A percentile compares a stretch with the other conserved stretches of the same genome.
Conservation (phyloP, 2,888 invertebrate genomes). For the Pogonocherus hispidulus region DNA sequence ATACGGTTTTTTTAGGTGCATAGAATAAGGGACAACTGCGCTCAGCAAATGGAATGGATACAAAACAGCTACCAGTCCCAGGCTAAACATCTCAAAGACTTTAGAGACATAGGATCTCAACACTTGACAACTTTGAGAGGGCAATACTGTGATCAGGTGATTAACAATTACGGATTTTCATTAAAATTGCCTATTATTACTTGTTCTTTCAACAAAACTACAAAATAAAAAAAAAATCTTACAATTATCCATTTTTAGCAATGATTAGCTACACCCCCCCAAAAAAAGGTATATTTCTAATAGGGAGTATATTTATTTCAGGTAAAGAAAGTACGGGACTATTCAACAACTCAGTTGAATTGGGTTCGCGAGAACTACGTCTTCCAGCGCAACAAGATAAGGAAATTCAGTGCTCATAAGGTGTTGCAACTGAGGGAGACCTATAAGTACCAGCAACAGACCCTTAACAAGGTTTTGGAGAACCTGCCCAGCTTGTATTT, state of each 20-base stretch:
- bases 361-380: constrained; percentile 97
- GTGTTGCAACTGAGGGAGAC: constrained; percentile 90
- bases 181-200: neutral
- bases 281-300: neutral
- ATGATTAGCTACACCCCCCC: too few species aligned
- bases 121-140: constrained; percentile 89
- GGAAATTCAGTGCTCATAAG: constrained; percentile 95
- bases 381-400: constrained; percentile 93
- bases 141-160: constrained; percentile 93
- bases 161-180: too few species aligned
- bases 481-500: constrained; percentile 92
- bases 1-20: constrained; percentile 74
- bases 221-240: too few species aligned
- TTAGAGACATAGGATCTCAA: constrained; percentile 91
- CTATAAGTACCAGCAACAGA: constrained; percentile 96
- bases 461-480: constrained; percentile 93
- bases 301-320: constrained; percentile 66
- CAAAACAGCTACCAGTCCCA: constrained; percentile 92
- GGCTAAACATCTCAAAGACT: constrained; percentile 87
- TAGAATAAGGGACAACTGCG: constrained; percentile 93
- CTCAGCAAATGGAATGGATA: constrained; percentile 94
- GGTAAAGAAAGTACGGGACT: constrained; percentile 93
- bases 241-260: too few species aligned
- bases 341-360: constrained; percentile 91
- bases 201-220: too few species aligned